Evolutionary conservation across 64 coral and sea anemone genomes (phyloP).

Genomic region (Orbicella faveolata): DNA sequence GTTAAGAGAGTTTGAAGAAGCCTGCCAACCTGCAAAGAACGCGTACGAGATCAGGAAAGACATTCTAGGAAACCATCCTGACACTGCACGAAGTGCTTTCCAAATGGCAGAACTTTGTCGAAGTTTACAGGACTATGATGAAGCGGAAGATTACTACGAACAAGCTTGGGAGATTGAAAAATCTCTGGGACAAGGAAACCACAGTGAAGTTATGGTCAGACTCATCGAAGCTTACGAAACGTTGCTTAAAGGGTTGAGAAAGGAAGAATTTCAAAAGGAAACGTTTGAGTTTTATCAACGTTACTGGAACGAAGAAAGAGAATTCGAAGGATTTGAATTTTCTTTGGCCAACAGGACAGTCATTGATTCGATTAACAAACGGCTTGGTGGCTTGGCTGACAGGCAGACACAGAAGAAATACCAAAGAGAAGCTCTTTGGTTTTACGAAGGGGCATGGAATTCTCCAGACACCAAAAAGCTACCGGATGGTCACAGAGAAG

Average conservation of each 20-base stretch:
- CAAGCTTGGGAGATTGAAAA: neutral
- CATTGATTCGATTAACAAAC: neutral
- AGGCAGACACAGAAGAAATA: neutral
- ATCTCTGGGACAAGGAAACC: too few relatives aligned
- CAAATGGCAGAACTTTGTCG: too few relatives aligned
- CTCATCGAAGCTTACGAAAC: neutral
- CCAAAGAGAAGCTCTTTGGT: constrained; percentile 7
- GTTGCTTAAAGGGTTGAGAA: neutral
- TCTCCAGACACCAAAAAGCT: constrained; percentile 12
- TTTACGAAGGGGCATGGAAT: constrained; percentile 8
- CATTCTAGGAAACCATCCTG: too few relatives aligned
- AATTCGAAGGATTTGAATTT: neutral
- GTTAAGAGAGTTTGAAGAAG: too few relatives aligned
- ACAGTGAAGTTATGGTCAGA: neutral
- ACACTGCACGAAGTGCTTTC: too few relatives aligned
- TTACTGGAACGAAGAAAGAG: neutral
- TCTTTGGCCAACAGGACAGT: neutral
- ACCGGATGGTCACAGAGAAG: neutral
- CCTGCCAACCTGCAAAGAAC: too few relatives aligned
- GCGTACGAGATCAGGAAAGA: too few relatives aligned
- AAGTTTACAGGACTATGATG: too few relatives aligned
- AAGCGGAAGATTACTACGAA: too few relatives aligned
- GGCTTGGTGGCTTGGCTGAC: neutral
- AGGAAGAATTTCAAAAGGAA: neutral
- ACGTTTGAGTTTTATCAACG: neutral